A percentile compares a stretch with the other conserved stretches of the same genome.
Evolutionary conservation across 2,113 vertebrate genomes (phyloP).

Genomic region (Otus sunia): DNA sequence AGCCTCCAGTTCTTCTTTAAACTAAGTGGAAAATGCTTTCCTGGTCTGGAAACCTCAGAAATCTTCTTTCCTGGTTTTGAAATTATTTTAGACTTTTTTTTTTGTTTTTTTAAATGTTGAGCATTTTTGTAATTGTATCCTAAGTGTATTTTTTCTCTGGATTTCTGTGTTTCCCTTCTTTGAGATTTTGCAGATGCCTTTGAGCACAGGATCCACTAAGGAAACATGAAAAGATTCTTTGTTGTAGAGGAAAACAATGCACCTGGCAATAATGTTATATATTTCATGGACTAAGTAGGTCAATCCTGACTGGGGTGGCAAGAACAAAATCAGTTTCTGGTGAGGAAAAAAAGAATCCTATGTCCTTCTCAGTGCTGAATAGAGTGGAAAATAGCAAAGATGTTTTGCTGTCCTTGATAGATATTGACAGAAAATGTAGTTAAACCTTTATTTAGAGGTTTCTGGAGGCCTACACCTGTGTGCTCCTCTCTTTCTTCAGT

Average conservation of each 20-base stretch:
- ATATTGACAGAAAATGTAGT: neutral
- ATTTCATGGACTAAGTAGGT: neutral
- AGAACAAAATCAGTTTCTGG: neutral
- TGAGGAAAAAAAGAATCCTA: neutral
- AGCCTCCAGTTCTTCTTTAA: neutral
- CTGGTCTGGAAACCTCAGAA: neutral
- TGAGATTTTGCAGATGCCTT: neutral
- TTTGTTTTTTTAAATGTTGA: neutral
- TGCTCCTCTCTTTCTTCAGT: neutral
- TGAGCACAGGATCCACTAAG: neutral
- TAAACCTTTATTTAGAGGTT: neutral
- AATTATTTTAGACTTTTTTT: neutral
- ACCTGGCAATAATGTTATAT: neutral
- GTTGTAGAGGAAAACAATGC: neutral
- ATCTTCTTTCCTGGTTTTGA: neutral
- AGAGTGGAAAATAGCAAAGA: neutral
- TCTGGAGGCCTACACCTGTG: neutral
- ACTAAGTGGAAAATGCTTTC: neutral
- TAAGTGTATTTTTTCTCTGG: neutral
- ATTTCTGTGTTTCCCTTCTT: neutral
- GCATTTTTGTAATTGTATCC: neutral
- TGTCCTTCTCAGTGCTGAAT: neutral
- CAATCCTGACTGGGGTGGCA: neutral
- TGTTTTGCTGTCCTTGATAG: neutral
- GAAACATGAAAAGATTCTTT: neutral